phyloP scores from a whole-genome alignment of 2,113 vertebrate genomes.

The Strix uralensis region DNA sequence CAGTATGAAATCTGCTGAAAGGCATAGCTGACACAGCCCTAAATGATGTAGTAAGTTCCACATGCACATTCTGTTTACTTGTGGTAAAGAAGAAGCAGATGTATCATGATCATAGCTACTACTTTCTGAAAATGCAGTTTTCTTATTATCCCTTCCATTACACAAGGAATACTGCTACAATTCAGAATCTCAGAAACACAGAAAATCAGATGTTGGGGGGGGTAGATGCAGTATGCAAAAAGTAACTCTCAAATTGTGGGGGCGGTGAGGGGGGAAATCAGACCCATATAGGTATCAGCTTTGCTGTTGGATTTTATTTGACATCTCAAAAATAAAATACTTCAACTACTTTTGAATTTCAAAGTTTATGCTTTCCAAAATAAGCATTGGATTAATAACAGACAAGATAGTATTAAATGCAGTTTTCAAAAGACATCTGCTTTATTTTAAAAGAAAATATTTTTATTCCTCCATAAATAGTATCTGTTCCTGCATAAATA shows the following conservation, averaged over 20 bases:
- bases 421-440: neutral
- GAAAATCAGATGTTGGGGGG: neutral
- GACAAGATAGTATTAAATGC: neutral
- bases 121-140: neutral
- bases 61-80: neutral
- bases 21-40: neutral
- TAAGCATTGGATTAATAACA: neutral
- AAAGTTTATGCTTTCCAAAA: neutral
- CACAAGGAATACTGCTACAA: neutral
- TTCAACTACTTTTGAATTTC: neutral
- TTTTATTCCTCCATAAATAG: neutral
- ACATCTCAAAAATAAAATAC: neutral
- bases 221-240: neutral
- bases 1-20: neutral
- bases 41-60: neutral
- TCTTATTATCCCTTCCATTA: neutral
- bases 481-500: neutral
- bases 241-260: neutral
- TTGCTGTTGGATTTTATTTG: neutral
- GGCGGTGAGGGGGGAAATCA: rapidly evolving
- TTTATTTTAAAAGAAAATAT: neutral
- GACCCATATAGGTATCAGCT: neutral
- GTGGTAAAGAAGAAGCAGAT: neutral
- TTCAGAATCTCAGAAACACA: neutral
- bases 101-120: neutral